Conservation (phyloP, 2,888 invertebrate genomes). For the Scaptomyza flava region DNA sequence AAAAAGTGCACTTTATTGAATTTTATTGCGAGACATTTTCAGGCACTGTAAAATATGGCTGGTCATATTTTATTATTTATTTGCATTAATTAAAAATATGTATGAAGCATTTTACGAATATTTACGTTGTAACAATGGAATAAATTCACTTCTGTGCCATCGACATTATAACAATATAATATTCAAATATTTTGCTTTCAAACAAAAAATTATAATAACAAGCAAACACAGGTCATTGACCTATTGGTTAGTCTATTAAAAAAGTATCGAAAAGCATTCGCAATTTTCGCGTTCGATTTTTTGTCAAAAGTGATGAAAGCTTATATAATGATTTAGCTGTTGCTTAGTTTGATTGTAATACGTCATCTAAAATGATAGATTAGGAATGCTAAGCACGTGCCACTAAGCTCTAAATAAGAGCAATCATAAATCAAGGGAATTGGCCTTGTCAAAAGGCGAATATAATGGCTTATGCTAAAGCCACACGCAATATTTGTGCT, state of each 20-base stretch:
- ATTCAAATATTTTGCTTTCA: too few relatives aligned
- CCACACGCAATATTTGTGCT: constrained; percentile 58
- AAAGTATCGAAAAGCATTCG: constrained; percentile 46
- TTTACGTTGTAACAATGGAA: not conserved
- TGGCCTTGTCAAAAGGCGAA: constrained; percentile 64
- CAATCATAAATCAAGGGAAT: constrained; percentile 63
- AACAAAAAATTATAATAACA: not conserved
- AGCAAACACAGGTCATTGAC: not conserved
- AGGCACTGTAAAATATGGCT: not conserved
- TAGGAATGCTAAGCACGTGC: constrained; percentile 52
- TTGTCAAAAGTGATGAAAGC: constrained; percentile 3
- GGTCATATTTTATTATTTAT: not conserved
- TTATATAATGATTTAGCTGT: constrained; percentile 7
- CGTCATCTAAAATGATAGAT: constrained; percentile 39
- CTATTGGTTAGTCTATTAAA: constrained; percentile 14
- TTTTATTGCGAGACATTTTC: constrained; percentile 6
- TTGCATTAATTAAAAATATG: constrained; percentile 9
- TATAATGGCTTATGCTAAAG: constrained; percentile 53
- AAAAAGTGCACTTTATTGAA: constrained; percentile 7
- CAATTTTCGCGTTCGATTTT: constrained; percentile 1
- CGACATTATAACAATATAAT: not conserved
- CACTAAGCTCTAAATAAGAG: constrained; percentile 61
- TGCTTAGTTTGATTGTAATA: constrained; percentile 11
- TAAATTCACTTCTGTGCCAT: not conserved
- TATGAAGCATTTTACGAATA: not conserved